phyloP scores from a whole-genome alignment of 2,797 vertebrate species.

The Smutsia gigantea region DNA sequence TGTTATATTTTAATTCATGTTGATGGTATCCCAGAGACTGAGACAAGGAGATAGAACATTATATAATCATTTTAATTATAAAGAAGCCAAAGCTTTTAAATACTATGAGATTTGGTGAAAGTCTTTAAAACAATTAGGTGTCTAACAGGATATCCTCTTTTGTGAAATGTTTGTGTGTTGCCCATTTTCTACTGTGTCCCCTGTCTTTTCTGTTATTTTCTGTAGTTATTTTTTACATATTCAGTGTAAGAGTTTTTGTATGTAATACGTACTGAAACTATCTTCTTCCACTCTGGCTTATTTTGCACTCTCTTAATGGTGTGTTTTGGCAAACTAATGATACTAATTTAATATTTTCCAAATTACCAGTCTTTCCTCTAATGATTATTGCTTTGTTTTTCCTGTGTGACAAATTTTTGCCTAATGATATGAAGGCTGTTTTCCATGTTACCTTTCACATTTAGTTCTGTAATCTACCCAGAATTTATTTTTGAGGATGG shows the following conservation, averaged over 20 bases:
- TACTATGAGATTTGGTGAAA: not conserved
- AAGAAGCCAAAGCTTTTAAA: not conserved
- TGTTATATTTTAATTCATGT: not conserved
- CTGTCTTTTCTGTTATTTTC: not conserved
- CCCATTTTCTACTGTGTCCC: not conserved
- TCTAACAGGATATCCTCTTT: not conserved
- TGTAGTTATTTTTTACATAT: not conserved
- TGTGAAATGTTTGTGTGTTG: not conserved
- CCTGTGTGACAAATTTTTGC: not conserved
- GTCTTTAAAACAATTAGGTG: not conserved
- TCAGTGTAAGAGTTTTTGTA: not conserved
- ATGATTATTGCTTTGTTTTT: not conserved
- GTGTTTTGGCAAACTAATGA: not conserved
- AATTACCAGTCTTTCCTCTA: not conserved
- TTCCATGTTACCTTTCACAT: not conserved
- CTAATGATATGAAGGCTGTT: not conserved
- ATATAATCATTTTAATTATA: not conserved
- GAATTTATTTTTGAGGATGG: not conserved
- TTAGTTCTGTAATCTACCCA: not conserved
- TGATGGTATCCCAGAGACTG: not conserved
- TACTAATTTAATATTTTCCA: not conserved
- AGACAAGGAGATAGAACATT: not conserved
- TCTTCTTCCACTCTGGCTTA: not conserved
- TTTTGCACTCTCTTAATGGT: not conserved
- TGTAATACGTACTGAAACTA: not conserved